These are phyloP conservation scores for Hyposmocoma kahamanoa DNA, from an alignment of 1,140 invertebrate species.

Conservation along the genomic window DNA sequence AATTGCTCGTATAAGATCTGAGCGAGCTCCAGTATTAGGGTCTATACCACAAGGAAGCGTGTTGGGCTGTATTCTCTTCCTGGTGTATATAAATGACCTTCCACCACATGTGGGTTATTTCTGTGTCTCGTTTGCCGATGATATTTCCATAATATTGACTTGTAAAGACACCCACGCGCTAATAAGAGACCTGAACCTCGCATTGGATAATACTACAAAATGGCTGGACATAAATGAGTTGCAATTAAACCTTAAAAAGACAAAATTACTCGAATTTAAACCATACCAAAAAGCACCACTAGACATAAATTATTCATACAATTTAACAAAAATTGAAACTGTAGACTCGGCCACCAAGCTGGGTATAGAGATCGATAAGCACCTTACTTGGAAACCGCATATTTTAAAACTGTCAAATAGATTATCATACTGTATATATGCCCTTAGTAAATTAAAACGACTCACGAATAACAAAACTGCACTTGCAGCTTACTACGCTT, in stretches of 20 bases:
- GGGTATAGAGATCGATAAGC: background rate
- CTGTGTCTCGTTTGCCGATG: constrained; percentile 4
- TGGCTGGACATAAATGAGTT: constrained; percentile 3
- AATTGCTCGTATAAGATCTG: constrained; percentile 1
- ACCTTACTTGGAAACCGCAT: constrained; percentile 1
- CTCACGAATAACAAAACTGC: background rate
- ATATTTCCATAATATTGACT: background rate
- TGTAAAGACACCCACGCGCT: background rate
- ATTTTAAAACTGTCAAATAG: constrained; percentile 2
- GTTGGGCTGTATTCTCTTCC: constrained; percentile 2
- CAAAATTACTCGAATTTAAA: constrained; percentile 8
- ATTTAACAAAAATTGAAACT: background rate
- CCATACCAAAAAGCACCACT: constrained; percentile 4
- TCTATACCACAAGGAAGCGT: constrained; percentile 7
- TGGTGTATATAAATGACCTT: constrained; percentile 7
- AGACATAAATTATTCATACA: background rate
- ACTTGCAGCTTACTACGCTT: constrained; percentile 5
- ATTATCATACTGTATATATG: constrained; percentile 6
- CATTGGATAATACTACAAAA: background rate
- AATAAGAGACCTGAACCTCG: background rate
- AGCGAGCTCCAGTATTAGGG: background rate
- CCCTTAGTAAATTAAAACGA: constrained; percentile 3
- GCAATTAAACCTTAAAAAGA: constrained; percentile 3
- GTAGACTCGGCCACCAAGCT: background rate
- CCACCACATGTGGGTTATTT: background rate